Evolutionary conservation across 2,113 vertebrate species (phyloP), one percentile per base, ranked within the genome.

Genomic region (Prionailurus viverrinus): DNA sequence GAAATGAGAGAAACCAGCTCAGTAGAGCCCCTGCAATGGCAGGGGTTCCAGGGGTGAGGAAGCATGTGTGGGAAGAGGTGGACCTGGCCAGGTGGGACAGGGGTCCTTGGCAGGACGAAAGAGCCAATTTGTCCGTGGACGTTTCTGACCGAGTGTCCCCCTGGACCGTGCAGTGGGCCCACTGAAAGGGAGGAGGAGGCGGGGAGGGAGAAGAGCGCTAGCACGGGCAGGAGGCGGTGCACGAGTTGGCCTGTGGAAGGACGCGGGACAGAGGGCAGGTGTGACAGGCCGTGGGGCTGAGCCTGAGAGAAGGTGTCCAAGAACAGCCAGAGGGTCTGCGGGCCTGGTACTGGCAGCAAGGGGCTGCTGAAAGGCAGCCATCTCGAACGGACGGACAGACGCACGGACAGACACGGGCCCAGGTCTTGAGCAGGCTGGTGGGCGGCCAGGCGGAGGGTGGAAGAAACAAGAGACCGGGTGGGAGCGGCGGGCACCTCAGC

Each of bases 171-270:
- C n/a, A 11, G 3, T 11, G 4, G 25, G 45, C 33, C 5, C 1
- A 13, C 27, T 39, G 25, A 12, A 15, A 48, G 73, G 74, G n/a
- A 7, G 7, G n/a, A 29, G 48, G 31, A 48, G 21, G 4, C 23
- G 55, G 33, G 55, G 21, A 11, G 55, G 73, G 58, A 25, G 21
- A 5, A 61, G 33, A 27, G 39, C 10, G 51, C 29, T 31, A 76
- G 14, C 36, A 3, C 2, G 5, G 11, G 53, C 14, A 10, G 69
- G 29, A 8, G 12, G 7, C 3, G 7, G 53, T 6, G 69, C 7
- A 0, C 19, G 25, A 58, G 68, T 7, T 18, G 6, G 1, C 51
- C 25, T 3, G 14, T 8, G 1, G 3, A 12, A 11, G 66, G 21
- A 19, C 10, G 36, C 6, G 0, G 51, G 27, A 8, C 71, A 15